Conservation (phyloP, 2,888 invertebrate species). For the Leptopilina drosophilae region DNA sequence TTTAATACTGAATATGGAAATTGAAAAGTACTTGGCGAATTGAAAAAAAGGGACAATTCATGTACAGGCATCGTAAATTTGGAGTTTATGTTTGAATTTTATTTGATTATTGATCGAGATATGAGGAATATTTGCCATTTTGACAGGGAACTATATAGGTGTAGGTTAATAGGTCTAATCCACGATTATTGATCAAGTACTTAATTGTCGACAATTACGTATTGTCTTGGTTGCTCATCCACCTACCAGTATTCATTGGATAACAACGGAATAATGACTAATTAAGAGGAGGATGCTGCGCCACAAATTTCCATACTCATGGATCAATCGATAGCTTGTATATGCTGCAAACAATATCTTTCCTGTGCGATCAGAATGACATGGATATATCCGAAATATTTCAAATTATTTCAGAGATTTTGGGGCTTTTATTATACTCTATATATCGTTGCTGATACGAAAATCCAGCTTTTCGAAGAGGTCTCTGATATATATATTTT, state of each 20-base stretch:
- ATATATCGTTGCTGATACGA: slow-evolving; percentile 9
- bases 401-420: slow-evolving; percentile 16
- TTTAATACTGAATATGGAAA: no score
- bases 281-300: slow-evolving; percentile 3
- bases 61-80: background rate
- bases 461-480: slow-evolving; percentile 15
- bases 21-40: no score
- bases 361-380: background rate
- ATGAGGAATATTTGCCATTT: slow-evolving; percentile 5
- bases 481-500: background rate
- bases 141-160: background rate
- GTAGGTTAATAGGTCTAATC: slow-evolving; percentile 11
- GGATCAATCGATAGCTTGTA: slow-evolving; percentile 9
- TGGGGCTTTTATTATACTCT: slow-evolving; percentile 5
- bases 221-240: slow-evolving; percentile 12
- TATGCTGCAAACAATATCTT: background rate
- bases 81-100: background rate
- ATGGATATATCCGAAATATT: slow-evolving; percentile 15
- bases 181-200: slow-evolving; percentile 11
- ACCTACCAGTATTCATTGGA: slow-evolving; percentile 15
- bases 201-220: slow-evolving; percentile 25
- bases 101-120: background rate
- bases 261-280: slow-evolving; percentile 21
- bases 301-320: slow-evolving; percentile 13
- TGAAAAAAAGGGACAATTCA: background rate